Evolutionary conservation across 1,140 invertebrate genomes (phyloP).

Genomic region (Pseudomyrmex sp.): DNA sequence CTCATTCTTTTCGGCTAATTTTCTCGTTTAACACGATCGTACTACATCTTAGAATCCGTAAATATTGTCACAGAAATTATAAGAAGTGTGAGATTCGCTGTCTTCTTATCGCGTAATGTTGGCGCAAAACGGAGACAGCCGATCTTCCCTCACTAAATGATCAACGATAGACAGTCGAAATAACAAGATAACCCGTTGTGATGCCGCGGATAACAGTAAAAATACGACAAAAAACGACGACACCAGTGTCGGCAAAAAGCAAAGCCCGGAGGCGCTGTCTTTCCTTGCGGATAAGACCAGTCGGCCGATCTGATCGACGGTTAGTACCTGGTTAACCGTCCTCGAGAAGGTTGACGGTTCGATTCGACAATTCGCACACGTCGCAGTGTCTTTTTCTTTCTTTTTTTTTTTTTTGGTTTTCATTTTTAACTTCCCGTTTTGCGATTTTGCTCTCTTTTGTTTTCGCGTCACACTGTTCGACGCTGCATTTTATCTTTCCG

Average conservation of each 20-base stretch:
- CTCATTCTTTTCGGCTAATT: neutral
- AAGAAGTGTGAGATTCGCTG: neutral
- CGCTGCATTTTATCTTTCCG: neutral
- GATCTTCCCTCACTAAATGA: constrained; percentile 20
- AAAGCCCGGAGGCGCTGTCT: constrained; percentile 67
- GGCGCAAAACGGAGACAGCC: neutral
- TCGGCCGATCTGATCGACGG: constrained; percentile 73
- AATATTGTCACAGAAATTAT: constrained; percentile 24
- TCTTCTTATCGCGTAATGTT: neutral
- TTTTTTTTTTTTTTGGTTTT: neutral
- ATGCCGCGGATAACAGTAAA: constrained; percentile 74
- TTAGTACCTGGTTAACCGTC: constrained; percentile 80
- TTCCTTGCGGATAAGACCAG: constrained; percentile 76
- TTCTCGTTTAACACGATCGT: neutral
- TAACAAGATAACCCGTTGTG: constrained; percentile 45
- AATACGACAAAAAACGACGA: constrained; percentile 63
- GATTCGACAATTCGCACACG: constrained; percentile 17
- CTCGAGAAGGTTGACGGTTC: constrained; percentile 68
- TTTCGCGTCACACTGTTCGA: neutral
- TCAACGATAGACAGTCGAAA: constrained; percentile 57
- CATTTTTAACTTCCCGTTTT: constrained; percentile 13
- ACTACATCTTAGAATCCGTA: constrained; percentile 22
- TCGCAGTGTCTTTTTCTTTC: neutral
- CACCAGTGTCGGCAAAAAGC: constrained; percentile 65
- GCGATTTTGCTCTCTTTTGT: neutral